A percentile compares a stretch with the other conserved stretches of the same genome.
Evolutionary conservation across 2,888 invertebrate genomes (phyloP).

Genomic region (Ferdinandea cuprea): DNA sequence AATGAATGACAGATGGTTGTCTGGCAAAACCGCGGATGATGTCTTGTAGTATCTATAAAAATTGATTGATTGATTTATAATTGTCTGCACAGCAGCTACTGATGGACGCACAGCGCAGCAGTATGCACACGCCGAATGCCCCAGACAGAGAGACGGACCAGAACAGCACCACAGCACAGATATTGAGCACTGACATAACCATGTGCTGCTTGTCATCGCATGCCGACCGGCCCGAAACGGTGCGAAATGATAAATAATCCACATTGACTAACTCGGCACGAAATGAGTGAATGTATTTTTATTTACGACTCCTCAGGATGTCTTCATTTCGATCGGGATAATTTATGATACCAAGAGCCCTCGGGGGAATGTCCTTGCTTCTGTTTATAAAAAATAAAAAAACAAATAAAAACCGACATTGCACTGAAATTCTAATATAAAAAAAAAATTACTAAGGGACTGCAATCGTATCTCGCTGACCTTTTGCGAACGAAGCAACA

Average conservation of each 20-base stretch:
- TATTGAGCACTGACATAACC: constrained; percentile 32
- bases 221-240: constrained; percentile 13
- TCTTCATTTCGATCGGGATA: constrained; percentile 59
- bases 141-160: constrained; percentile 50
- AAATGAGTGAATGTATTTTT: constrained; percentile 54
- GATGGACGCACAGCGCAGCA: constrained; percentile 44
- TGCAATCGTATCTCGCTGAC: constrained; percentile 5
- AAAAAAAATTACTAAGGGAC: constrained; percentile 11
- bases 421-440: constrained; percentile 6
- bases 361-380: constrained; percentile 65
- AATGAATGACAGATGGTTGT: constrained; percentile 65
- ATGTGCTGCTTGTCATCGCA: constrained; percentile 53
- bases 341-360: constrained; percentile 49
- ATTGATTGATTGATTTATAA: constrained; percentile 73
- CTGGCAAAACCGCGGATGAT: constrained; percentile 55
- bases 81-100: constrained; percentile 61
- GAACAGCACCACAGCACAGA: too few relatives aligned
- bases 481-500: constrained; percentile 22
- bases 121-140: constrained; percentile 30
- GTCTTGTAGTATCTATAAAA: constrained; percentile 33
- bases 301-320: constrained; percentile 63
- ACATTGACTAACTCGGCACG: constrained; percentile 65
- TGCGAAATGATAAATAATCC: constrained; percentile 68
- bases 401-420: not conserved
- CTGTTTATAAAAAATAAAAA: constrained; percentile 48